Evolutionary conservation across 2,797 vertebrate genomes (phyloP).

Genomic region (Syngnathus rostellatus): DNA sequence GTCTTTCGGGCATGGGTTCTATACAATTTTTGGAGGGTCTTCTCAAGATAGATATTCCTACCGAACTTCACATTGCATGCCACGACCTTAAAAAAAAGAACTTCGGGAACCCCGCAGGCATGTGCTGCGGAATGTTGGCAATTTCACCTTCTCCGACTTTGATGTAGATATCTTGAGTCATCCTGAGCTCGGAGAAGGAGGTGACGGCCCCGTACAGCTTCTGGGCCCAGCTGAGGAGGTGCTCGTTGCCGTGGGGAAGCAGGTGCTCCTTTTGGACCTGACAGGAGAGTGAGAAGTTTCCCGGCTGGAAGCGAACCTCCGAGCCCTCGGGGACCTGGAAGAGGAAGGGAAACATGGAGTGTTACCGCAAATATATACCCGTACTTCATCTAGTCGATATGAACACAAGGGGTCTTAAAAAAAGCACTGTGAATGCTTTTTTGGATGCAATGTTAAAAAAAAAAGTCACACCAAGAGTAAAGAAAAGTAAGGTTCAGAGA

Average conservation of each 20-base stretch:
- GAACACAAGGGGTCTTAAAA: neutral
- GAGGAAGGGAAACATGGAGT: constrained; percentile 15
- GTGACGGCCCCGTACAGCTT: constrained; percentile 85
- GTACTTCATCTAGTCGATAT: neutral
- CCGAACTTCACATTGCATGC: neutral
- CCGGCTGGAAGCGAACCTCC: constrained; percentile 71
- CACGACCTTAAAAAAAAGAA: neutral
- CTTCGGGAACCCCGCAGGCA: neutral
- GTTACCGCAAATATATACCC: constrained; percentile 14
- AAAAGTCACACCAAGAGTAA: neutral
- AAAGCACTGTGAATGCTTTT: neutral
- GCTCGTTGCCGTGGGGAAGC: constrained; percentile 78
- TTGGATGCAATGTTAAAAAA: neutral
- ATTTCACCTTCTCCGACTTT: constrained; percentile 96
- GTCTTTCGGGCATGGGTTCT: neutral
- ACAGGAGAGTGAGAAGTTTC: constrained; percentile 77
- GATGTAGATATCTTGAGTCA: constrained; percentile 87
- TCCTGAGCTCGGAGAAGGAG: constrained; percentile 93
- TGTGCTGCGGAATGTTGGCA: neutral
- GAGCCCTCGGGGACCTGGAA: constrained; percentile 81
- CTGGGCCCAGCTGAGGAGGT: constrained; percentile 84
- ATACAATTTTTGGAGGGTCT: neutral
- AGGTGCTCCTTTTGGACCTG: constrained; percentile 69
- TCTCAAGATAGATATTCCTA: neutral
- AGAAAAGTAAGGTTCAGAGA: neutral